Percentiles rank a stretch among this genome's conserved stretches.
Conservation (phyloP, 2,797 vertebrate genomes). For the Diplodus puntazzo region DNA sequence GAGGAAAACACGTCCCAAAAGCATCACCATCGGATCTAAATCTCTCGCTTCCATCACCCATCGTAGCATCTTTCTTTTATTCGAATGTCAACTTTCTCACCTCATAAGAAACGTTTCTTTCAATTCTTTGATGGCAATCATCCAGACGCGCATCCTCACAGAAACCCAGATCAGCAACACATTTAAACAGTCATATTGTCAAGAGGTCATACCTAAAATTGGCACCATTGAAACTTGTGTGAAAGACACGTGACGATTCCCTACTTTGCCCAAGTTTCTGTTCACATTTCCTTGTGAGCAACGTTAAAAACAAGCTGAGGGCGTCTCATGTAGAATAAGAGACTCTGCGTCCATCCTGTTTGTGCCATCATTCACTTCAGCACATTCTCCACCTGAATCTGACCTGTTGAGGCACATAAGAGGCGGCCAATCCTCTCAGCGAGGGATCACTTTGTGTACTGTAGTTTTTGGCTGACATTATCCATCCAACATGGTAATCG, state of each 20-base stretch:
- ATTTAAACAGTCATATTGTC: no score
- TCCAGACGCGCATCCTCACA: not conserved
- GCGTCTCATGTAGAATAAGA: not conserved
- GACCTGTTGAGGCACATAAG: not conserved
- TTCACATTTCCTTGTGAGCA: not conserved
- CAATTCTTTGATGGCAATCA: not conserved
- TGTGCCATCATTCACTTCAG: not conserved
- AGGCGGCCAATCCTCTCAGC: not conserved
- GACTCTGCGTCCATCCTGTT: not conserved
- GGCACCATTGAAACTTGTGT: not conserved
- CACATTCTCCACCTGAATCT: not conserved
- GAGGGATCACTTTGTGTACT: constrained; percentile 1
- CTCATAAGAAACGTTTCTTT: not conserved
- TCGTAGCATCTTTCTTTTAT: not conserved
- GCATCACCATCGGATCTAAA: not conserved
- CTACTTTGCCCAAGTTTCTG: not conserved
- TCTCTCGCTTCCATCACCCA: not conserved
- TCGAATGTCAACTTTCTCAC: no score
- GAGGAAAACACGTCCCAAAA: not conserved
- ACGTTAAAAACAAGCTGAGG: not conserved
- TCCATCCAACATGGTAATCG: not conserved
- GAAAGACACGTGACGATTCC: no score
- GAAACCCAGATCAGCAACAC: not conserved
- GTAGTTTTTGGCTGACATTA: not conserved
- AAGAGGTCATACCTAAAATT: not conserved